Evolutionary conservation across 2,888 invertebrate genomes (phyloP).

Genomic region (Macropis europaea): DNA sequence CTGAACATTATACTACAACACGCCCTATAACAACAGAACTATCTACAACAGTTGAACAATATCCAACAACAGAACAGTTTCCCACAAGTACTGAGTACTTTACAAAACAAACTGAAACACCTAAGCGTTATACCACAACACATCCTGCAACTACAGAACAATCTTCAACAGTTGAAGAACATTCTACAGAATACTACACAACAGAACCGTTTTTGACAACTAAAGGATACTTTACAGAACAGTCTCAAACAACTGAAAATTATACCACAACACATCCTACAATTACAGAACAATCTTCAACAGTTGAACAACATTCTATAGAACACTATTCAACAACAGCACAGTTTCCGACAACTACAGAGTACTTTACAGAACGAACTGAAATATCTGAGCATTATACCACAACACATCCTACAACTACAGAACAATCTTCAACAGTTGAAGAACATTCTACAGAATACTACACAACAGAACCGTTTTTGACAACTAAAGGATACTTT

Average conservation of each 20-base stretch:
- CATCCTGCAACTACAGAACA: not conserved
- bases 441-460: not conserved
- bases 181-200: not conserved
- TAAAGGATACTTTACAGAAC: not conserved
- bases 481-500: not conserved
- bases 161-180: not conserved
- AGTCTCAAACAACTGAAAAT: not conserved
- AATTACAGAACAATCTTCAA: not conserved
- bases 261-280: not conserved
- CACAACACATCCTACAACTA: not conserved
- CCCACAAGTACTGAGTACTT: too few relatives aligned
- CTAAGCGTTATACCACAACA: not conserved
- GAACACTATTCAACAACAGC: not conserved
- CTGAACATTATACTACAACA: not conserved
- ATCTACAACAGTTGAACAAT: not conserved
- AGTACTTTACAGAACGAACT: not conserved
- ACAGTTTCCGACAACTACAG: too few relatives aligned
- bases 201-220: not conserved
- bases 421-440: too few relatives aligned
- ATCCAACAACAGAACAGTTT: not conserved
- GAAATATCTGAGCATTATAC: constrained; percentile 1
- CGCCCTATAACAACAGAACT: constrained; percentile 1
- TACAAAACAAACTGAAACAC: too few relatives aligned
- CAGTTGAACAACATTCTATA: not conserved
- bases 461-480: not conserved